Conservation (phyloP, 2,888 invertebrate genomes). For the Tethea ocularis region DNA sequence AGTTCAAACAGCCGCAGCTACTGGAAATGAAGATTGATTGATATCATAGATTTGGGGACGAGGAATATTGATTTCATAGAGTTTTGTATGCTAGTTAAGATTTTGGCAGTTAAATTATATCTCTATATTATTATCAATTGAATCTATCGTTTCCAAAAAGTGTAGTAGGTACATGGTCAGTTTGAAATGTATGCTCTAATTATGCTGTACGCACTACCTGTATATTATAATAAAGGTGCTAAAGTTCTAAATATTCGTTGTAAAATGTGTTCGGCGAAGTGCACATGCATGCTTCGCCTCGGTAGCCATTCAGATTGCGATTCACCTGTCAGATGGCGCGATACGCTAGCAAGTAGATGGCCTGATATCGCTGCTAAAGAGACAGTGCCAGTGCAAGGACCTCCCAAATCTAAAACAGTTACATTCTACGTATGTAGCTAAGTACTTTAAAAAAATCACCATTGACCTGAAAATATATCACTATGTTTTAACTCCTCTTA, state of each 20-base stretch:
- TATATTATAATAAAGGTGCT: background rate
- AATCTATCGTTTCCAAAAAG: too few relatives aligned
- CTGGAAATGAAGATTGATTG: background rate
- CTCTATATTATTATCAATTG: too few relatives aligned
- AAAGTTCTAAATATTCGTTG: slow-evolving; percentile 31
- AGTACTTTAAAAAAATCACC: background rate
- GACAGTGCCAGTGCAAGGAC: slow-evolving; percentile 46
- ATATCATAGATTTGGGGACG: background rate
- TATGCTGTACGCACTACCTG: background rate
- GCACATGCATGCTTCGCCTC: slow-evolving; percentile 27
- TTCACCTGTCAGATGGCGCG: slow-evolving; percentile 39
- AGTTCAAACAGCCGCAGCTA: background rate
- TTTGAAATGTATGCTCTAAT: too few relatives aligned
- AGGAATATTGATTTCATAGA: background rate
- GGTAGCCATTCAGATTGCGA: slow-evolving; percentile 60
- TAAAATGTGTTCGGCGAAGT: slow-evolving; percentile 46
- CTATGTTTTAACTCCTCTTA: too few relatives aligned
- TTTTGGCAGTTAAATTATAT: too few relatives aligned
- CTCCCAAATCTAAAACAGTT: slow-evolving; percentile 42
- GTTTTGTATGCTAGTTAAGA: too few relatives aligned
- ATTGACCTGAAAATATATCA: too few relatives aligned
- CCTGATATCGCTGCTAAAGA: slow-evolving; percentile 32
- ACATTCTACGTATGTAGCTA: slow-evolving; percentile 15
- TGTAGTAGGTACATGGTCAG: too few relatives aligned
- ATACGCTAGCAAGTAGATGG: slow-evolving; percentile 38